Conservation (phyloP, 64 coral and sea anemone genomes). For the Stylophora pistillata region DNA sequence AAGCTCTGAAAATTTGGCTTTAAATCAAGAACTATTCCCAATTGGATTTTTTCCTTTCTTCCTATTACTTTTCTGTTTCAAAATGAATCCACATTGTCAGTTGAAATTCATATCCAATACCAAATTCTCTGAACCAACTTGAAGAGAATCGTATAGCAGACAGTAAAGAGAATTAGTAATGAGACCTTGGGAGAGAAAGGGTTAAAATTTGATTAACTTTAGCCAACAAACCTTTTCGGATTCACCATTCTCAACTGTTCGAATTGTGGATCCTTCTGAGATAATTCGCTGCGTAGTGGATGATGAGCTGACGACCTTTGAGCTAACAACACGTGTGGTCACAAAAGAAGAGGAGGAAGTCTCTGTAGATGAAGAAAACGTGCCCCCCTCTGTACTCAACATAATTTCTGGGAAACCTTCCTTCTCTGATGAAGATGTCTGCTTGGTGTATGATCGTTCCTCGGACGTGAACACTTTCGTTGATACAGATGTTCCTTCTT, state of each 20-base stretch:
- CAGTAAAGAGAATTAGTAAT: too few relatives aligned
- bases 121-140: too few relatives aligned
- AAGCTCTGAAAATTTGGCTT: too few relatives aligned
- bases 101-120: too few relatives aligned
- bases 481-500: slow-evolving; percentile 50
- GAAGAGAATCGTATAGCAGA: too few relatives aligned
- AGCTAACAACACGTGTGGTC: slow-evolving; percentile 73
- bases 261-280: slow-evolving; percentile 57
- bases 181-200: too few relatives aligned
- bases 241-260: slow-evolving; percentile 68
- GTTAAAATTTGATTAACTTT: not conserved
- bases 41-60: too few relatives aligned
- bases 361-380: slow-evolving; percentile 38
- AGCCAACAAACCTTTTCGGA: slow-evolving; percentile 56
- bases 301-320: slow-evolving; percentile 66
- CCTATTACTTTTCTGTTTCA: not conserved
- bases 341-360: slow-evolving; percentile 38
- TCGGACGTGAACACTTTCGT: slow-evolving; percentile 40
- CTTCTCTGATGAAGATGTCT: slow-evolving; percentile 64
- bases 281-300: slow-evolving; percentile 77
- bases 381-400: slow-evolving; percentile 15
- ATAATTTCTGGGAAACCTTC: slow-evolving; percentile 54
- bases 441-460: slow-evolving; percentile 59
- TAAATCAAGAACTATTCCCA: too few relatives aligned
- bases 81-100: too few relatives aligned